These are phyloP conservation scores for Eulemur mongoz DNA, from an alignment of 2,797 vertebrate species.

Conservation along the genomic window DNA sequence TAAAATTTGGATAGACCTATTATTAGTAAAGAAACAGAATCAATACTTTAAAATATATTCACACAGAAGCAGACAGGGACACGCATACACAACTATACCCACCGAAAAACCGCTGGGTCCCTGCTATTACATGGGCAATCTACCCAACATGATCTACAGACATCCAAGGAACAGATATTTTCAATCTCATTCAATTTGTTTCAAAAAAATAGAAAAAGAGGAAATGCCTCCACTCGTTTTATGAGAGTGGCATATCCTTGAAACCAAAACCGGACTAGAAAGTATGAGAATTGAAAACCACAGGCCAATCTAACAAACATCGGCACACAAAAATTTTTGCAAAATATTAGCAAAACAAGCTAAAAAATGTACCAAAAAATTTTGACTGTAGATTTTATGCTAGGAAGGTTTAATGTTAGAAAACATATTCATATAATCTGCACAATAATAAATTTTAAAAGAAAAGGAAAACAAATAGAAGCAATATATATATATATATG, in stretches of 20 bases:
- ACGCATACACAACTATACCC: background rate
- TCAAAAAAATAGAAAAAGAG: conserved; percentile 33
- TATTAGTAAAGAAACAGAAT: background rate
- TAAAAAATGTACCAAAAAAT: background rate
- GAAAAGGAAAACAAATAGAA: background rate
- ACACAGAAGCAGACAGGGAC: background rate
- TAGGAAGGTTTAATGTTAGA: background rate
- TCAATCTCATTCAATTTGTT: conserved; percentile 51
- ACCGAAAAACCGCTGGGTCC: background rate
- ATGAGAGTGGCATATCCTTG: background rate
- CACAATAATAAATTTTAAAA: background rate
- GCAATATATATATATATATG: background rate
- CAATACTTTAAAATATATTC: conserved; percentile 26
- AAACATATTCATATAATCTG: background rate
- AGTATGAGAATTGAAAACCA: background rate
- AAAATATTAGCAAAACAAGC: background rate
- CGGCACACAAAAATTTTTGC: background rate
- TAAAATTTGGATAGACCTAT: background rate
- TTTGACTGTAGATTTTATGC: background rate
- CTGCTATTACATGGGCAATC: background rate
- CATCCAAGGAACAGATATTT: conserved; percentile 46
- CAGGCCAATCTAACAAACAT: background rate
- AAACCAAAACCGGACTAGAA: no score
- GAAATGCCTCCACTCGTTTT: conserved; percentile 12
- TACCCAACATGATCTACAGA: background rate